Evolutionary conservation across 1,140 invertebrate genomes (phyloP).

Genomic region (Antheraea pernyi): DNA sequence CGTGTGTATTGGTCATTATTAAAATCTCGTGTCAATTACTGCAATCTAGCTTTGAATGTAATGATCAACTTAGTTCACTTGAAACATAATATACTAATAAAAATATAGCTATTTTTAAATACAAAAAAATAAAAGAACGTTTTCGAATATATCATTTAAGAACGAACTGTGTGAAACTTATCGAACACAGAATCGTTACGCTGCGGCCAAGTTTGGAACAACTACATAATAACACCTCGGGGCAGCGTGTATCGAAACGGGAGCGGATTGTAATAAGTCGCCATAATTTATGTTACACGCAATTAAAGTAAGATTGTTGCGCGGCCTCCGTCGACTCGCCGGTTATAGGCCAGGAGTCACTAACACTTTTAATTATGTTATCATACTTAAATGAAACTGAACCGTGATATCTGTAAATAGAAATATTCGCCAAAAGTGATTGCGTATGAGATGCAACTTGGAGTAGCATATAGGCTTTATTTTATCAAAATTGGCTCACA

Average conservation of each 20-base stretch:
- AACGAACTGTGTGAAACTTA: neutral
- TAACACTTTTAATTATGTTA: conserved; percentile 20
- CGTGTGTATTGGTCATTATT: no score
- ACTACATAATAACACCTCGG: conserved; percentile 39
- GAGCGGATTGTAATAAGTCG: conserved; percentile 73
- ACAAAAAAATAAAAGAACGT: no score
- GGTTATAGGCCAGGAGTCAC: conserved; percentile 20
- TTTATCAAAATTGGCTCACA: no score
- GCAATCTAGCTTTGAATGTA: no score
- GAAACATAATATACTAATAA: no score
- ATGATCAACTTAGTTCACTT: no score
- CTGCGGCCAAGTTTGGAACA: neutral
- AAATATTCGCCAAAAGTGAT: no score
- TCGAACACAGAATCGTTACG: neutral
- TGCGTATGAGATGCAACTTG: no score
- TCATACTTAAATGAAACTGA: neutral
- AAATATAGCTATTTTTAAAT: no score
- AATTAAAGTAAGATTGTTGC: conserved; percentile 76
- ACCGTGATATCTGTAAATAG: no score
- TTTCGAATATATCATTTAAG: neutral
- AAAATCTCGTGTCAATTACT: no score
- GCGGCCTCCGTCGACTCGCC: conserved; percentile 31
- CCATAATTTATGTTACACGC: conserved; percentile 74
- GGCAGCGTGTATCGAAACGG: conserved; percentile 55
- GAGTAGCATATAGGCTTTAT: no score